Evolutionary conservation across 2,113 vertebrate species (phyloP), one percentile per base, ranked within the genome.

Genomic region (Lethenteron reissneri): DNA sequence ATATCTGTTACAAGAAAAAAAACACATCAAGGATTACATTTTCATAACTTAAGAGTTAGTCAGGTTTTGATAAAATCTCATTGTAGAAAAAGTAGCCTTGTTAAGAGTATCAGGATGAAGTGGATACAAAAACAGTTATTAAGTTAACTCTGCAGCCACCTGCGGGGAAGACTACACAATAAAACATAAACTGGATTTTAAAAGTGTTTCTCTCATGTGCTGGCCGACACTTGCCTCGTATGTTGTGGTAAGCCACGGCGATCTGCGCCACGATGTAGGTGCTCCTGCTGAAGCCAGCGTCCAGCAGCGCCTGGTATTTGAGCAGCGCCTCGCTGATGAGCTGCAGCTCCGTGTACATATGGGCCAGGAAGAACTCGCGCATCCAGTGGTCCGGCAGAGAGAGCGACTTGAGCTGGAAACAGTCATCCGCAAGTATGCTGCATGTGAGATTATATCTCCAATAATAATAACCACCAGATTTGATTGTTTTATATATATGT

Each of bases 251-350:
- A 75, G 94, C 92, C 71, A 99, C 94, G 12, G 94, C 94, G 69
- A 99, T 97, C 82, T 97, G 92, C 72, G 92, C 96, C 77, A 96
- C 92, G 75, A 99, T 96, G 71, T 99, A 97, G 56, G 90, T 95
- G 80, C 94, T 99, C 80, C 96, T 99, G 73, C 89, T 87, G 76
- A 99, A 95, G 76, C 94, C 92, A 15, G 88, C 87, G 75, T 97
- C 89, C 64, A 94, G 94, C 70, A 99, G 89, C 78, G 83, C 88
- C 80, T 96, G 90, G 77, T 97, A 97, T 76, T 99, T 99, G 78
- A 95, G 90, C 77, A 99, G 77, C 2, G 94, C 92, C 76, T 96
- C 94, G 76, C 91, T 90, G 79, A 97, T 99, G 84, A 99, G 83
- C 81, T 99, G 92, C 77, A 97, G 83, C 79, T 99, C 92, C 14